Percentiles rank a stretch among this genome's conserved stretches.
Conservation (phyloP, 2,797 vertebrate genomes). For the Lindbergichthys nudifrons region DNA sequence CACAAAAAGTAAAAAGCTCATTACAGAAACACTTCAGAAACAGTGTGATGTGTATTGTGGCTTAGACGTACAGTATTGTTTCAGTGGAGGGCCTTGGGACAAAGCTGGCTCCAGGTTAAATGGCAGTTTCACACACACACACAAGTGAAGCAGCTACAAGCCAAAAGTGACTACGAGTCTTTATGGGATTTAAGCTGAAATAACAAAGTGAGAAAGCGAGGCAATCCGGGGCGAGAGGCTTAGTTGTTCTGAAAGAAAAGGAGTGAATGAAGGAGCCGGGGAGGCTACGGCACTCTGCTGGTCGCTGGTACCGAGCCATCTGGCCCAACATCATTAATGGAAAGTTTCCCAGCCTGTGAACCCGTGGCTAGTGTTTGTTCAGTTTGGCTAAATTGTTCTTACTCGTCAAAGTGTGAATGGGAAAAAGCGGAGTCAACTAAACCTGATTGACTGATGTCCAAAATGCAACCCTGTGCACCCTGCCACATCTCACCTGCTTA, state of each 20-base stretch:
- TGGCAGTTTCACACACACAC: constrained; percentile 15
- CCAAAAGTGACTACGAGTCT: constrained; percentile 50
- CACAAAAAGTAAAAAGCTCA: constrained; percentile 5
- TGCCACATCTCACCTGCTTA: constrained; percentile 10
- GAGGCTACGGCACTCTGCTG: constrained; percentile 55
- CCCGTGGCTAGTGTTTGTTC: constrained; percentile 52
- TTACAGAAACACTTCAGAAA: constrained; percentile 16
- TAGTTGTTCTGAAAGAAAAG: constrained; percentile 40
- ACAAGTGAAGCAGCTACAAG: constrained; percentile 34
- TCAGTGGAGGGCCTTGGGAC: constrained; percentile 8
- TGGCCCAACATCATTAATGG: constrained; percentile 58
- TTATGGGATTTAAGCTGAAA: constrained; percentile 53
- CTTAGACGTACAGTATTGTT: constrained; percentile 21
- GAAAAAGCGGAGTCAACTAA: constrained; percentile 5
- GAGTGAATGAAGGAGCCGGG: constrained; percentile 50
- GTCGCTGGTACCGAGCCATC: constrained; percentile 66
- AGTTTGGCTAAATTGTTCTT: constrained; percentile 38
- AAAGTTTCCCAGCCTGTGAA: constrained; percentile 65
- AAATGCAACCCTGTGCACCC: background rate
- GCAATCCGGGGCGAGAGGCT: constrained; percentile 22
- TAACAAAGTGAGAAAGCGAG: constrained; percentile 46
- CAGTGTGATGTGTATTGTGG: constrained; percentile 24
- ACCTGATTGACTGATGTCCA: constrained; percentile 5
- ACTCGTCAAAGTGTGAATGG: constrained; percentile 21
- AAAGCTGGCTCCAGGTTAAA: constrained; percentile 19